Evolutionary conservation across 2,113 vertebrate species (phyloP), one percentile per base, ranked within the genome.

Genomic region (Apus apus): DNA sequence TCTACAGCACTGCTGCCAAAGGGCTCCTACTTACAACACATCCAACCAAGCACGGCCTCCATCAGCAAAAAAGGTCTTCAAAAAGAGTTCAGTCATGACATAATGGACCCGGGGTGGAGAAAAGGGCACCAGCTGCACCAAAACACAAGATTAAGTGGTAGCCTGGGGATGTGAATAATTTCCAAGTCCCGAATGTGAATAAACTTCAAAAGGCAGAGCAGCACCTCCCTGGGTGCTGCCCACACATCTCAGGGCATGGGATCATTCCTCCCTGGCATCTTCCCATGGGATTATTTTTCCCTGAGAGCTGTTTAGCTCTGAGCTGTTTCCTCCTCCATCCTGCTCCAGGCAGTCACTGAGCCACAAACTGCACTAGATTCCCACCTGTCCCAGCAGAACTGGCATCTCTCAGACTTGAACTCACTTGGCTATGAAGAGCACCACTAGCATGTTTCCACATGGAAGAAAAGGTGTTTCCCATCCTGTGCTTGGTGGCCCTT

Each of bases 101-200:
- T 97, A 34, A 26, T 53, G 32, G 9, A 98, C 26, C 61, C 88
- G 97, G 34, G 94, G 96, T 11, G 98, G 98, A 67, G 83, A 76
- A 97, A 98, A 99, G 11, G 98, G 98, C 86, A 99, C 96, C 80
- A 99, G 80, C 99, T 99, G 96, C 48, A 88, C 57, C 72, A 77
- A 94, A 92, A 68, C 61, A 92, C 38, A 76, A 80, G 46, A 53
- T 50, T 45, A 80, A 8, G 25, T 51, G 46, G 27, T 5, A 20
- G 64, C n/a, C 34, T 75, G 29, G 45, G 53, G 26, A 4, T 4
- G 16, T 34, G 27, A 74, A n/a, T 48, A 2, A 40, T 36, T 87
- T 61, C 19, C 61, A 50, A 66, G 30, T 36, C 29, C 15, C 2
- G 13, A 22, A 11, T 36, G 18, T n/a, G 46, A 50, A 13, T 83